phyloP scores from a whole-genome alignment of 2,113 vertebrate genomes.

The Paradisaea rubra region DNA sequence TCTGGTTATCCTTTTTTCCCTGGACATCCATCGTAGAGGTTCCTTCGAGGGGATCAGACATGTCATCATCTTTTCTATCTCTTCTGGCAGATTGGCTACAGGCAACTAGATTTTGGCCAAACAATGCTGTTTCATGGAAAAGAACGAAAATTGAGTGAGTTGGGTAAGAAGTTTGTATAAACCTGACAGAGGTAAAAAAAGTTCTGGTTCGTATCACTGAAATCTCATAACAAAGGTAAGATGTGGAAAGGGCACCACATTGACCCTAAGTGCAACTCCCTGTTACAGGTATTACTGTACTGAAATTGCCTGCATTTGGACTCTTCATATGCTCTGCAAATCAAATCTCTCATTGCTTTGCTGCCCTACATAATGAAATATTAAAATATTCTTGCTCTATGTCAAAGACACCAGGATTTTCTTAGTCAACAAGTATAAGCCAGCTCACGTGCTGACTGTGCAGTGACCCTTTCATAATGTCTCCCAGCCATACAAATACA shows the following conservation, averaged over 20 bases:
- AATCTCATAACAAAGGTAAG: not conserved
- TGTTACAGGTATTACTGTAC: not conserved
- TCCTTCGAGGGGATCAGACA: no score
- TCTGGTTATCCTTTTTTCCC: no score
- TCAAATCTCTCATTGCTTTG: not conserved
- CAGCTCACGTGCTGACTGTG: not conserved
- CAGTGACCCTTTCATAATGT: constrained; percentile 15
- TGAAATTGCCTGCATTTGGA: not conserved
- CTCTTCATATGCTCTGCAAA: not conserved
- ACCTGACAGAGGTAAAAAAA: not conserved
- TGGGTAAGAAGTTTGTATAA: not conserved
- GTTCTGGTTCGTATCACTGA: not conserved
- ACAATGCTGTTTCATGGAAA: not conserved
- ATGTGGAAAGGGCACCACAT: not conserved
- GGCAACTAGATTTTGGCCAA: no score
- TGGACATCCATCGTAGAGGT: no score
- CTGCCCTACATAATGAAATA: not conserved
- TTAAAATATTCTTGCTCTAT: not conserved
- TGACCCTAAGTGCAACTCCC: fast-evolving
- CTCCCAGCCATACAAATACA: not conserved
- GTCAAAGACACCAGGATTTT: constrained; percentile 15
- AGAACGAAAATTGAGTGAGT: not conserved
- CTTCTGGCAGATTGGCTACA: no score
- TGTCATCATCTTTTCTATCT: no score
- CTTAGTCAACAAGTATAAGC: constrained; percentile 15